These are phyloP conservation scores for Halesus radiatus DNA, from an alignment of 1,140 invertebrate species.

Conservation along the genomic window DNA sequence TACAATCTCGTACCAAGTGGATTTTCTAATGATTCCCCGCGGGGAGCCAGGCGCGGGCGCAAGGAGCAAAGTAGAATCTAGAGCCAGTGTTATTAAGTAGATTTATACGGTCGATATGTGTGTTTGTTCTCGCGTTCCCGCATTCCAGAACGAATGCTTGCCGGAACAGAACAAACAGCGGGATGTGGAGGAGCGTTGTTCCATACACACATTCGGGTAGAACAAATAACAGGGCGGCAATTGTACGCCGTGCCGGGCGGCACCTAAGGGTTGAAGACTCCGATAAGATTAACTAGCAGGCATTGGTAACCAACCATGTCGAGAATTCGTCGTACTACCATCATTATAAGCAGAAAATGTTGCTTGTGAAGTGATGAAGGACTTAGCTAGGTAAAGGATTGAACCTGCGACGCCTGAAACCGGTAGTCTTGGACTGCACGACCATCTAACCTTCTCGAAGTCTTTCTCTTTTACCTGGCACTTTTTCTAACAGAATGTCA, in stretches of 20 bases:
- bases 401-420: no score
- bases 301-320: no score
- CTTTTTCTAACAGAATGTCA: no score
- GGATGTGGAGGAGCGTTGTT: background rate
- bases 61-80: background rate
- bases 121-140: conserved; percentile 50
- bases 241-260: background rate
- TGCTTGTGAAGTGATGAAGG: no score
- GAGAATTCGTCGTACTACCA: no score
- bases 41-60: background rate
- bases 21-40: conserved; percentile 4
- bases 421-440: no score
- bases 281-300: conserved; percentile 1
- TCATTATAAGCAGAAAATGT: no score
- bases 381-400: no score
- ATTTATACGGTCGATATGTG: conserved; percentile 25
- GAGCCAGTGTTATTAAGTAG: conserved; percentile 15
- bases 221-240: conserved; percentile 27
- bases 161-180: conserved; percentile 48
- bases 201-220: conserved; percentile 11
- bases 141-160: conserved; percentile 51
- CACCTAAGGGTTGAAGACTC: conserved; percentile 15
- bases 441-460: no score
- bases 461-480: no score
- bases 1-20: no score